These are phyloP conservation scores for Macrosoma leucophasiata DNA, from an alignment of 2,888 invertebrate species.

Conservation along the genomic window DNA sequence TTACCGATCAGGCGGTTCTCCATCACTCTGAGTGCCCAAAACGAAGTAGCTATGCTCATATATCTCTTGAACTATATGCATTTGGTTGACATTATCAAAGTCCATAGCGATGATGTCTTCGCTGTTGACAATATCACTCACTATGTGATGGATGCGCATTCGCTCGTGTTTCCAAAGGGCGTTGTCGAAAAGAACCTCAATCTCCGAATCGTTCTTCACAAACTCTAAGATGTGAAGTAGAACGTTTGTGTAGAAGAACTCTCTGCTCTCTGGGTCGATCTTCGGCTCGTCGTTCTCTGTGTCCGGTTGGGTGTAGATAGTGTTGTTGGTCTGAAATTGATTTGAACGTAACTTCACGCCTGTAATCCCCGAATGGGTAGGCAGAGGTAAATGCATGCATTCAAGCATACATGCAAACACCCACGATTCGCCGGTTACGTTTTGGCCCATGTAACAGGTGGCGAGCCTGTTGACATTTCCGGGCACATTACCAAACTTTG, in stretches of 20 bases:
- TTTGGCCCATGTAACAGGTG: no score
- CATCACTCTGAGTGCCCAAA: conserved; percentile 38
- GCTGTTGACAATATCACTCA: conserved; percentile 27
- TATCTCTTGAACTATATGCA: conserved; percentile 35
- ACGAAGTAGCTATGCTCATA: conserved; percentile 32
- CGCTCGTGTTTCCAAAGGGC: conserved; percentile 32
- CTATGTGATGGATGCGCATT: conserved; percentile 31
- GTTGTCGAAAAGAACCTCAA: conserved; percentile 38
- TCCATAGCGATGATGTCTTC: conserved; percentile 15
- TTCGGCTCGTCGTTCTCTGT: no score
- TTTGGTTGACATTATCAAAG: conserved; percentile 22
- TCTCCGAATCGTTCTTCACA: conserved; percentile 39
- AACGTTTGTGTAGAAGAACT: conserved; percentile 34
- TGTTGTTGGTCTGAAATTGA: no score
- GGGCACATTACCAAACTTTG: no score
- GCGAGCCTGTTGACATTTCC: no score
- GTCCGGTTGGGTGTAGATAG: no score
- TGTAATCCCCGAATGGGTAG: no score
- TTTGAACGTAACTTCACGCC: no score
- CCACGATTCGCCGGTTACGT: no score
- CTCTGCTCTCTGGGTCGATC: conserved; percentile 8
- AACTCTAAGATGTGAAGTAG: conserved; percentile 40
- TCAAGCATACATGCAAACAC: no score
- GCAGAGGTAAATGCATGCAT: no score
- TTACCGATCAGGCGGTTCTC: conserved; percentile 33